phyloP scores from a whole-genome alignment of 2,797 vertebrate species.

The Heterohyrax brucei region DNA sequence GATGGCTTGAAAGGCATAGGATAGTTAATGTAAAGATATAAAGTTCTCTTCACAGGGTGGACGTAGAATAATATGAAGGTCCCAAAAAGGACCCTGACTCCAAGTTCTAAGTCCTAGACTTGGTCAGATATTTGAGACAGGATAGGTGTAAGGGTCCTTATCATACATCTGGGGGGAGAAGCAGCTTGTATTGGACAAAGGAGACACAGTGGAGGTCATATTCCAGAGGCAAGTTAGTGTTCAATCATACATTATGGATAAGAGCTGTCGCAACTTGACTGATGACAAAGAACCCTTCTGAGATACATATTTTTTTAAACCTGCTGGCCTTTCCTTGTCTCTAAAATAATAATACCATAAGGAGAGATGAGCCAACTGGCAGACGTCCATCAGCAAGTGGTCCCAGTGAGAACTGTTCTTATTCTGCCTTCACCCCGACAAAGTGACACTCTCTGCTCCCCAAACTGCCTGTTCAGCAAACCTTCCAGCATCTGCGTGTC shows the following conservation, averaged over 20 bases:
- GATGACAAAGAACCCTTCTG: conserved; percentile 77
- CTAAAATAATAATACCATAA: conserved; percentile 80
- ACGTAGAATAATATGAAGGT: background rate
- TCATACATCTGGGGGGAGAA: background rate
- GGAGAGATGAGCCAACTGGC: conserved; percentile 83
- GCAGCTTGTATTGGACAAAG: background rate
- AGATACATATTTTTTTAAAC: conserved; percentile 73
- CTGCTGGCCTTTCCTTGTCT: conserved; percentile 74
- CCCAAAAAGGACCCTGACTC: background rate
- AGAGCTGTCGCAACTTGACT: conserved; percentile 63
- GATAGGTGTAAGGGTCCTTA: background rate
- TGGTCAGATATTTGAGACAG: conserved; percentile 9
- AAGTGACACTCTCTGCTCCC: conserved; percentile 67
- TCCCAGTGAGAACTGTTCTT: conserved; percentile 38
- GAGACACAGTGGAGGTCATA: conserved; percentile 51
- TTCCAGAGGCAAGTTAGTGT: background rate
- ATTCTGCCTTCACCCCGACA: conserved; percentile 37
- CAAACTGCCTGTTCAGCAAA: conserved; percentile 82
- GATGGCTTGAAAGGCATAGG: conserved; percentile 61
- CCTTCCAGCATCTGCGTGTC: conserved; percentile 54
- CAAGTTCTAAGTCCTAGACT: conserved; percentile 17
- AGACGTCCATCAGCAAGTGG: conserved; percentile 75
- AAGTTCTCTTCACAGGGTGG: background rate
- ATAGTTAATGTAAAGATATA: conserved; percentile 17
- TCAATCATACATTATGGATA: conserved; percentile 79